These are phyloP conservation scores for Pherbina coryleti DNA, from an alignment of 2,888 invertebrate species.

Conservation along the genomic window DNA sequence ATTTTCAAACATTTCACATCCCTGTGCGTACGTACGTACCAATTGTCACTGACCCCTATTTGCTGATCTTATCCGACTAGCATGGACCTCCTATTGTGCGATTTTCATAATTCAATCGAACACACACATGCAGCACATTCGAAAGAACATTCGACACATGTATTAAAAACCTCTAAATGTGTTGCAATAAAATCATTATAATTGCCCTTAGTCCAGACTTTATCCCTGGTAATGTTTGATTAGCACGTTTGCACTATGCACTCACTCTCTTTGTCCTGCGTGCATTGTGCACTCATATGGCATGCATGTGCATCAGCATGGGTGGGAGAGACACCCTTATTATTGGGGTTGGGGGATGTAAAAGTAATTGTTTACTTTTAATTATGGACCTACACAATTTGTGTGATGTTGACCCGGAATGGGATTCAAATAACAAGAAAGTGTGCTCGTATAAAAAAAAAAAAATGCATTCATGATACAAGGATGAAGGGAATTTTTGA, in stretches of 20 bases:
- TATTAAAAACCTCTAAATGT: conserved; percentile 17
- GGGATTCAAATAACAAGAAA: not conserved
- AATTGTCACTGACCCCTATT: not conserved
- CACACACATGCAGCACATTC: not conserved
- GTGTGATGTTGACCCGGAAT: not conserved
- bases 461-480: too few relatives aligned
- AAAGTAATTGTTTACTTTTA: conserved; percentile 6
- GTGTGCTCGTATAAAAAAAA: not conserved
- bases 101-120: not conserved
- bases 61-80: not conserved
- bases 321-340: not conserved
- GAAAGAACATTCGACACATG: conserved; percentile 26
- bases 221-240: conserved; percentile 10
- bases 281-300: not conserved
- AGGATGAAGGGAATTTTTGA: not conserved
- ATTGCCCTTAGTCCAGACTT: conserved; percentile 6
- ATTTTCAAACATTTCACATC: not conserved
- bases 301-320: not conserved
- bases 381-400: not conserved
- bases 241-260: conserved; percentile 4
- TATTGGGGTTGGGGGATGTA: not conserved
- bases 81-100: not conserved
- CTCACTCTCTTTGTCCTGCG: not conserved
- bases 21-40: not conserved
- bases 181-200: conserved; percentile 33